Evolutionary conservation across 2,888 invertebrate species (phyloP).

Genomic region (Drosophila dives): DNA sequence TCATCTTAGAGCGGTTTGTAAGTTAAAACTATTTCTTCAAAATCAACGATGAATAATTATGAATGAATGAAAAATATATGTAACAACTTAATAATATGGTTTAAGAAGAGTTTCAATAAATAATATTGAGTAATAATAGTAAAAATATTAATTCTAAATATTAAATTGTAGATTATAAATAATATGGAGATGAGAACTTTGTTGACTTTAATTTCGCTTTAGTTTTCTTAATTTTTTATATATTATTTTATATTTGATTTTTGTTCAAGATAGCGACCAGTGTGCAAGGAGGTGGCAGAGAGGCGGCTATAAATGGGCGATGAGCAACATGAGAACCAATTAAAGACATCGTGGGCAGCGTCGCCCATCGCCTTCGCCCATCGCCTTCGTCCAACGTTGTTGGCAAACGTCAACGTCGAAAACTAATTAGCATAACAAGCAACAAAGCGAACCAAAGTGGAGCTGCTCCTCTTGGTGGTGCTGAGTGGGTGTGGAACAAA

Average conservation of each 20-base stretch:
- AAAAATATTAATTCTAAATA: neutral
- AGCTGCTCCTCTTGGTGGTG: slow-evolving; percentile 19
- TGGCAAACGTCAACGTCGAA: slow-evolving; percentile 82
- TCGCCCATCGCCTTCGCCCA: neutral
- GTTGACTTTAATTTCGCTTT: slow-evolving; percentile 2
- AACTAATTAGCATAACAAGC: slow-evolving; percentile 83
- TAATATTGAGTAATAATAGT: neutral
- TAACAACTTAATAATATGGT: neutral
- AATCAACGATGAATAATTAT: neutral
- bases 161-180: neutral
- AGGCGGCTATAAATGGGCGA: slow-evolving; percentile 24
- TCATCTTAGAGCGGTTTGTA: neutral
- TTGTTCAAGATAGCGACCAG: neutral
- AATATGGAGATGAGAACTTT: neutral
- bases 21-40: neutral
- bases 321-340: slow-evolving; percentile 83
- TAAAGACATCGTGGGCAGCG: slow-evolving; percentile 78
- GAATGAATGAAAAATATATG: too few species aligned
- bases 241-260: neutral
- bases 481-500: slow-evolving; percentile 12
- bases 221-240: neutral
- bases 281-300: neutral
- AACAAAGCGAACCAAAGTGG: slow-evolving; percentile 57
- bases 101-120: neutral
- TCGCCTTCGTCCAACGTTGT: slow-evolving; percentile 59